A percentile compares a stretch with the other conserved stretches of the same genome.
These are phyloP conservation scores for Drosophila pseudotakahashii DNA, from an alignment of 2,888 invertebrate species.

Conservation along the genomic window DNA sequence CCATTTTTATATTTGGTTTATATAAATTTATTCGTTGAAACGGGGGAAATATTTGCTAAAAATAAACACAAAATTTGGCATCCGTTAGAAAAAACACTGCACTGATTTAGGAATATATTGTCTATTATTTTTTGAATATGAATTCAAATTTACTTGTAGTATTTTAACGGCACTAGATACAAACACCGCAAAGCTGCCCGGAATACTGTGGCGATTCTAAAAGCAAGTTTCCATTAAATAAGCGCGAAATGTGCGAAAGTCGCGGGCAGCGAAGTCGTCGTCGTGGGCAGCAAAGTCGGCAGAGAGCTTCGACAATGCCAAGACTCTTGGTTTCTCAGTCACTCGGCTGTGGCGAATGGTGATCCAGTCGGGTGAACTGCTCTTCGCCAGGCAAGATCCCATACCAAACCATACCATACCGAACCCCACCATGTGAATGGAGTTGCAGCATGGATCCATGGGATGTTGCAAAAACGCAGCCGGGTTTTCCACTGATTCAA, in stretches of 20 bases:
- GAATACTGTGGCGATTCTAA: conserved; percentile 84
- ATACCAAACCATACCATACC: conserved; percentile 1
- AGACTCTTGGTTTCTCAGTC: conserved; percentile 67
- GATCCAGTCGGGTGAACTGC: conserved; percentile 26
- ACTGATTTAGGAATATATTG: conserved; percentile 22
- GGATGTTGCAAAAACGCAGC: conserved; percentile 50
- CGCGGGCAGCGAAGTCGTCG: conserved; percentile 26
- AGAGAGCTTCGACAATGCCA: conserved; percentile 33
- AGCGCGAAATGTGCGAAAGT: conserved; percentile 70
- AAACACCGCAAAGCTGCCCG: conserved; percentile 83
- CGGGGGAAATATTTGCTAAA: conserved; percentile 49
- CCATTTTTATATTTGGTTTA: conserved; percentile 66
- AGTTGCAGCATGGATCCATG: conserved; percentile 70
- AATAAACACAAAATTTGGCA: conserved; percentile 48
- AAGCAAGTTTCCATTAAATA: conserved; percentile 84
- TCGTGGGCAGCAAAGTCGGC: conserved; percentile 24
- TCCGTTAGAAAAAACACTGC: conserved; percentile 39
- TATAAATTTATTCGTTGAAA: conserved; percentile 28
- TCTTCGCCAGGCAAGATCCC: conserved; percentile 4
- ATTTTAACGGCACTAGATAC: conserved; percentile 80
- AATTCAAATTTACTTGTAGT: conserved; percentile 62
- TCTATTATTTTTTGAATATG: conserved; percentile 6
- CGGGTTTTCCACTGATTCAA: conserved; percentile 27
- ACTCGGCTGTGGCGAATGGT: conserved; percentile 49
- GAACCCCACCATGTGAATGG: conserved; percentile 61